These are phyloP conservation scores for Anguilla obscura DNA, from an alignment of 2,797 vertebrate species.

Conservation along the genomic window DNA sequence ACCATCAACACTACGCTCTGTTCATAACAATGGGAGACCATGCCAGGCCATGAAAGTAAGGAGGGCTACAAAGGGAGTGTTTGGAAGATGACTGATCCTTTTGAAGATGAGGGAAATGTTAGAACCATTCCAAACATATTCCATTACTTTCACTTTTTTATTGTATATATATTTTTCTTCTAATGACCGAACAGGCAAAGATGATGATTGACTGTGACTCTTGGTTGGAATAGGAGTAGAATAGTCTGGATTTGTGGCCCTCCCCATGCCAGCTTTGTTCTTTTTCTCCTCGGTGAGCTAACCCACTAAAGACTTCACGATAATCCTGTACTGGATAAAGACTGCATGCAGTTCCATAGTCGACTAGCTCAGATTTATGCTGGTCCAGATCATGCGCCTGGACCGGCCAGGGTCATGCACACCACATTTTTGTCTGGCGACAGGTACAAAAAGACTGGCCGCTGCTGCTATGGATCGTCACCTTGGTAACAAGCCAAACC, in stretches of 20 bases:
- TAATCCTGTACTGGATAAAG: conserved; percentile 17
- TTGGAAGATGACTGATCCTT: neutral
- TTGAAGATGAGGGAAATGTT: conserved; percentile 6
- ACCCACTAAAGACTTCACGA: neutral
- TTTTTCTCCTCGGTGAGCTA: neutral
- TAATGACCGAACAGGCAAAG: neutral
- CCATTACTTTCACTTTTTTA: conserved; percentile 11
- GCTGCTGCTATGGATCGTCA: neutral
- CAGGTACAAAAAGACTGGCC: conserved; percentile 8
- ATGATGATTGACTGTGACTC: conserved; percentile 8
- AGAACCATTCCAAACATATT: neutral
- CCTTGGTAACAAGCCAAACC: neutral
- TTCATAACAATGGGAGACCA: conserved; percentile 46
- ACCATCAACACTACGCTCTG: conserved; percentile 59
- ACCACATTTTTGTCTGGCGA: neutral
- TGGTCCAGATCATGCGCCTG: neutral
- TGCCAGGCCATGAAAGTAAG: neutral
- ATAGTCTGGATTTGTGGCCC: neutral
- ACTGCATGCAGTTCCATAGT: neutral
- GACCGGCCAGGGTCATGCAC: neutral
- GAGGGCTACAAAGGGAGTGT: neutral
- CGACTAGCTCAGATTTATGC: neutral
- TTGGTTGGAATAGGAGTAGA: neutral
- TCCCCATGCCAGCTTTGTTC: neutral
- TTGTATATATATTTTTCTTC: neutral